phyloP scores from a whole-genome alignment of 2,113 vertebrate genomes.

The Hystrix brachyura region DNA sequence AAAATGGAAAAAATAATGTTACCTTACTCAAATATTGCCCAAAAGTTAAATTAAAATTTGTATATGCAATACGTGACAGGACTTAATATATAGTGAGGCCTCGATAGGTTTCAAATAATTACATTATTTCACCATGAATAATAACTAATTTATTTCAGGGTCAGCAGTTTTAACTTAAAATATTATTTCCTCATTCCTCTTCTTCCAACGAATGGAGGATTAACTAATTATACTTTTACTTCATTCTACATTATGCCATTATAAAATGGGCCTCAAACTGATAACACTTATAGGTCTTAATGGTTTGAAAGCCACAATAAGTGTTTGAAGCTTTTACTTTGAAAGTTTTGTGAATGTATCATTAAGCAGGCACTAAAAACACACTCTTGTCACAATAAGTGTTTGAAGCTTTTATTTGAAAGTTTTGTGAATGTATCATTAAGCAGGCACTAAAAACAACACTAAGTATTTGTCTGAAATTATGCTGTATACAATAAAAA shows the following conservation, averaged over 20 bases:
- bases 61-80: background rate
- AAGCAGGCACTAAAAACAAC: background rate
- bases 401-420: background rate
- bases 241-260: background rate
- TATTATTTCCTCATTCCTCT: background rate
- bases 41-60: background rate
- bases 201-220: background rate
- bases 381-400: background rate
- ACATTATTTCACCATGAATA: background rate
- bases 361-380: background rate
- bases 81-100: background rate
- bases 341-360: background rate
- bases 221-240: background rate
- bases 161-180: background rate
- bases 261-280: background rate
- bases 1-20: background rate
- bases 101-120: background rate
- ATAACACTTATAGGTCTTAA: background rate
- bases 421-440: background rate
- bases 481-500: background rate
- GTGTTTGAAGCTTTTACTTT: background rate
- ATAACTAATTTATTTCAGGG: background rate
- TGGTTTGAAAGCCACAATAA: background rate
- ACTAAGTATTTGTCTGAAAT: background rate
- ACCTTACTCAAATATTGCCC: background rate